These are phyloP conservation scores for Melanotus villosus DNA, from an alignment of 2,888 invertebrate species.

Conservation along the genomic window DNA sequence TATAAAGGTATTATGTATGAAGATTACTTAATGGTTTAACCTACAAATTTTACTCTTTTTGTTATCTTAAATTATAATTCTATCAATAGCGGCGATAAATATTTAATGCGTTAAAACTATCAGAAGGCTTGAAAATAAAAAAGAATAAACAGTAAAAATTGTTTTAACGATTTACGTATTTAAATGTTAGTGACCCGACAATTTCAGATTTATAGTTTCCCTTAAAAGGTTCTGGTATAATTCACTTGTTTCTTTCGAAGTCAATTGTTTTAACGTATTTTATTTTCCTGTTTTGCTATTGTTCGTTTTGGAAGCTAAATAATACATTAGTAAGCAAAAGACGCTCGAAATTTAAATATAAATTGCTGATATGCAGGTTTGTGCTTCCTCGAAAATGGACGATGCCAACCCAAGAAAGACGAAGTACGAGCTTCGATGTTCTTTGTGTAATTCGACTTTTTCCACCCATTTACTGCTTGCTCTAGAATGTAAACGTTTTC, in stretches of 20 bases:
- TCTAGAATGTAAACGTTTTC: conserved; percentile 24
- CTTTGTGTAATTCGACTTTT: conserved; percentile 19
- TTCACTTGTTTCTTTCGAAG: conserved; percentile 16
- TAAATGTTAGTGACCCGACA: conserved; percentile 7
- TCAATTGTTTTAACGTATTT: conserved; percentile 34
- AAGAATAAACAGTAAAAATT: too few species aligned
- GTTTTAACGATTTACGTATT: too few species aligned
- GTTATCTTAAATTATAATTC: too few species aligned
- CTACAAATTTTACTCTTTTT: too few species aligned
- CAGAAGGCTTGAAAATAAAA: too few species aligned
- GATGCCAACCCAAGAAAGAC: not conserved
- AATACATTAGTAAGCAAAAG: conserved; percentile 27
- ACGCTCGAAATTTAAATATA: conserved; percentile 28
- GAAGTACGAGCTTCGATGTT: not conserved
- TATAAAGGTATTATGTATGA: too few species aligned
- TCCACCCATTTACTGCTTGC: conserved; percentile 21
- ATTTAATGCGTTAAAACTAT: too few species aligned
- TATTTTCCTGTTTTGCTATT: conserved; percentile 32
- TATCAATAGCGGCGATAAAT: too few species aligned
- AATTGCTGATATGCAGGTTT: conserved; percentile 7
- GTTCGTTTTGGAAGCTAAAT: conserved; percentile 19
- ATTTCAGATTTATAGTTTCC: conserved; percentile 11
- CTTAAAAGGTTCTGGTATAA: not conserved
- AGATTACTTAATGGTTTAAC: too few species aligned
- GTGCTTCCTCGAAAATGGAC: not conserved